phyloP scores from a whole-genome alignment of 1,140 invertebrate species.

The Drepana arcuata region DNA sequence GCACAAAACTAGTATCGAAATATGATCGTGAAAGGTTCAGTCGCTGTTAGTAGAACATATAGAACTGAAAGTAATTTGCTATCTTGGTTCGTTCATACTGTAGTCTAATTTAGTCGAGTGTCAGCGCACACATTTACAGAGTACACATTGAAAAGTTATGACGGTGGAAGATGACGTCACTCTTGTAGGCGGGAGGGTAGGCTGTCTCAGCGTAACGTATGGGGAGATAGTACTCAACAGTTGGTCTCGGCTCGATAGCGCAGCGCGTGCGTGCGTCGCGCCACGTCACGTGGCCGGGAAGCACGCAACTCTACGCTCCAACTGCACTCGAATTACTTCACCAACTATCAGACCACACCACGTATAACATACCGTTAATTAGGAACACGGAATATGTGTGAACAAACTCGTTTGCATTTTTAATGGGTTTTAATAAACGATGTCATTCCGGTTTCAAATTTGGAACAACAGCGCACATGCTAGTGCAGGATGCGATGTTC shows the following conservation, averaged over 20 bases:
- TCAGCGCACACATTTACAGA: no score
- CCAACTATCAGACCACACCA: slow-evolving; percentile 4
- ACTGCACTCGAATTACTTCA: neutral
- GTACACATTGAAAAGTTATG: slow-evolving; percentile 19
- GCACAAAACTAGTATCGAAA: no score
- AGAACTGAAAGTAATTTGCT: no score
- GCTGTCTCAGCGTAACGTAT: slow-evolving; percentile 11
- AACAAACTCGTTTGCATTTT: slow-evolving; percentile 12
- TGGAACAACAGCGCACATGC: slow-evolving; percentile 6
- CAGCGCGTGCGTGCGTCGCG: slow-evolving; percentile 51
- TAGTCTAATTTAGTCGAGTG: no score
- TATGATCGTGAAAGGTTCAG: no score
- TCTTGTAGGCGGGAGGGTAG: slow-evolving; percentile 8
- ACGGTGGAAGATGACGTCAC: slow-evolving; percentile 34
- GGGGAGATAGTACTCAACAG: slow-evolving; percentile 50
- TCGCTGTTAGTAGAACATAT: no score
- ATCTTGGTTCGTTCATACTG: no score
- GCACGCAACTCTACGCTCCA: slow-evolving; percentile 12
- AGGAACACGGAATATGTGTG: slow-evolving; percentile 16
- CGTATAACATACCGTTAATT: slow-evolving; percentile 13
- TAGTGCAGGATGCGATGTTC: neutral
- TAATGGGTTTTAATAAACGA: slow-evolving; percentile 20
- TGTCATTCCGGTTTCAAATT: slow-evolving; percentile 20
- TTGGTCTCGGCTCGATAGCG: slow-evolving; percentile 58
- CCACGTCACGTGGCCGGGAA: slow-evolving; percentile 37